Evolutionary conservation across 2,888 invertebrate species (phyloP), one percentile per base, ranked within the genome.

Genomic region (Bhutanitis thaidina): DNA sequence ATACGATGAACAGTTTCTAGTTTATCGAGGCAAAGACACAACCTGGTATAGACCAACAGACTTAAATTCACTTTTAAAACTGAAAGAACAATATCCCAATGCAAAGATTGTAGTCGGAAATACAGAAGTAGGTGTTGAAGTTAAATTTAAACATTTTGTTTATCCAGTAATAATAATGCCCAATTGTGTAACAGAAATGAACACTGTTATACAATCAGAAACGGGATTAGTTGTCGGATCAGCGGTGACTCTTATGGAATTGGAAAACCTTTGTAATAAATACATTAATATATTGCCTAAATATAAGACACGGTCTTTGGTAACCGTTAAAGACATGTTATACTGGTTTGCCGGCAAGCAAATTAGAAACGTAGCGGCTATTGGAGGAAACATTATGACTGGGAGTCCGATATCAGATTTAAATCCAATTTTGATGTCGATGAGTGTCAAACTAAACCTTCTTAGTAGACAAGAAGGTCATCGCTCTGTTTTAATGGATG

Each of bases 321-420:
- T 80, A 61, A 92, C 94, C 30, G 92, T 96, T 30, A 89, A 94
- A 0, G 91, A 95, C 47, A 98, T 98, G 95, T 85, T 98, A 41
- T 93, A 96, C 71, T 97, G 95, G 93, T 98, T 98, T 90, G 98
- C 97, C 39, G 97, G 98, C 7, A 96, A 96, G 74, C 98, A 98
- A 83, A 97, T 98, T 51, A 91, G 98, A 64, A 98, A 97, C 76
- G 97, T 97, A n/a, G 98, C 97, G 36, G 94, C 96, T 10, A 82
- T 98, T 37, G 98, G 96, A 37, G 98, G 98, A 13, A 98, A 98
- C 71, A 95, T 98, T 58, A 97, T 98, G 93, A 98, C 98, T 0
- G 96, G 96, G 14, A 98, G 98, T 83, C 98, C 98, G 0, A 98
- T 98, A 72, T 98, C 98, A 0, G 98, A 98, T 82, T 90, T 98